phyloP scores from a whole-genome alignment of 2,113 vertebrate species.

The Budorcas taxicolor region DNA sequence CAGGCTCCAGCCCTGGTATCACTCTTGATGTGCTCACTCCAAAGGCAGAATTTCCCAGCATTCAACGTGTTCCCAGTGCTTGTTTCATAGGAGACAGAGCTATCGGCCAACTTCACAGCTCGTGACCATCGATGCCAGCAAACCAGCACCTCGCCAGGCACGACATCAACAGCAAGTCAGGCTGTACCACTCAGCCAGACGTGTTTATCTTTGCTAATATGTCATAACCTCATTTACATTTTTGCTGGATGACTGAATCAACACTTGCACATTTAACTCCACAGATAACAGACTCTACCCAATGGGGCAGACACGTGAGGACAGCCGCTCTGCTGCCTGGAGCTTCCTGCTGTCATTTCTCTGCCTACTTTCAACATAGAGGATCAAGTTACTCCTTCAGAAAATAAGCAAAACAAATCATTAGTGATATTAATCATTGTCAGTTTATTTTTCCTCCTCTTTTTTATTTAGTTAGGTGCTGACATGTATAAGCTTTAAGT shows the following conservation, averaged over 20 bases:
- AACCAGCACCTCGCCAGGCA: neutral
- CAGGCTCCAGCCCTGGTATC: neutral
- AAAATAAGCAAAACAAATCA: constrained; percentile 59
- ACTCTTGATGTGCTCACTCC: neutral
- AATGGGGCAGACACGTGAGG: neutral
- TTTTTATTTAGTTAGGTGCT: constrained; percentile 58
- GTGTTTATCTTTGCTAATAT: neutral
- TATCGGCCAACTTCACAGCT: neutral
- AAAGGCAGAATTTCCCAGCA: neutral
- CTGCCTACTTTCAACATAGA: constrained; percentile 69
- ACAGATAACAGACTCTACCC: constrained; percentile 55
- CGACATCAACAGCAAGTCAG: neutral
- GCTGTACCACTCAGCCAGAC: neutral
- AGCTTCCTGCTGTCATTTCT: constrained; percentile 59
- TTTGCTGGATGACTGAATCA: neutral
- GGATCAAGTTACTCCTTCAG: constrained; percentile 48
- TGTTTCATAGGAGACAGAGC: neutral
- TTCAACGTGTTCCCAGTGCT: neutral
- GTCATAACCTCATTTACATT: neutral
- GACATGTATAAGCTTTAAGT: constrained; percentile 66
- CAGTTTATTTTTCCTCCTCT: constrained; percentile 52
- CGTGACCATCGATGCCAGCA: neutral
- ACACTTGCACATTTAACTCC: constrained; percentile 60
- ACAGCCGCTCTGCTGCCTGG: constrained; percentile 51
- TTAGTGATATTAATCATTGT: constrained; percentile 62